A percentile compares a stretch with the other conserved stretches of the same genome.
phyloP scores from a whole-genome alignment of 2,113 vertebrate species.

The Gavialis gangeticus region DNA sequence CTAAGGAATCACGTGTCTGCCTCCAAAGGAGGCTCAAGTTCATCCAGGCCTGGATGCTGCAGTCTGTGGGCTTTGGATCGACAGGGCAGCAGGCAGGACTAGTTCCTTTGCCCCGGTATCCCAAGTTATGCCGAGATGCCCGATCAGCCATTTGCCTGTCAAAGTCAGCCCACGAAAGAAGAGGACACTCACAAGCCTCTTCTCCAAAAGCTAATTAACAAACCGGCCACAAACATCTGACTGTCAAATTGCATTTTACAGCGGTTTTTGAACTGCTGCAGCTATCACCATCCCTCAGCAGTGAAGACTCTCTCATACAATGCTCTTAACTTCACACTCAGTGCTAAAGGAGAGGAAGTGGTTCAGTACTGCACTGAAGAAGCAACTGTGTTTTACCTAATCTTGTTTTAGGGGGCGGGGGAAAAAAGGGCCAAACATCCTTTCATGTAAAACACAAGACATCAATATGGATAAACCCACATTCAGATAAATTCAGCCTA shows the following conservation, averaged over 20 bases:
- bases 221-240: neutral
- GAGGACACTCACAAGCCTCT: neutral
- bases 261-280: neutral
- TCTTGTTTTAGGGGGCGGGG: too few relatives aligned
- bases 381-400: neutral
- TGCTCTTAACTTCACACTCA: neutral
- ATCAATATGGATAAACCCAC: neutral
- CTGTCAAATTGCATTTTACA: neutral
- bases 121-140: rapidly evolving
- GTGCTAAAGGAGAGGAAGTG: neutral
- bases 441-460: neutral
- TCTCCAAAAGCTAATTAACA: neutral
- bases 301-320: neutral
- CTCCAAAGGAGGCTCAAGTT: neutral
- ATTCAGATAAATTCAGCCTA: neutral
- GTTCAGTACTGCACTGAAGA: neutral
- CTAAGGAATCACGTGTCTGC: neutral
- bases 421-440: neutral
- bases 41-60: neutral
- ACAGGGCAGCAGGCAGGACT: neutral
- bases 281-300: neutral
- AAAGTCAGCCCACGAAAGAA: neutral
- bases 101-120: neutral
- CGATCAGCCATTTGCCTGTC: neutral
- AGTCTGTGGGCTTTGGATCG: too few relatives aligned